Base-by-base conservation (phyloP, 1,140 invertebrate genomes). In the Octopus sinensis region DNA sequence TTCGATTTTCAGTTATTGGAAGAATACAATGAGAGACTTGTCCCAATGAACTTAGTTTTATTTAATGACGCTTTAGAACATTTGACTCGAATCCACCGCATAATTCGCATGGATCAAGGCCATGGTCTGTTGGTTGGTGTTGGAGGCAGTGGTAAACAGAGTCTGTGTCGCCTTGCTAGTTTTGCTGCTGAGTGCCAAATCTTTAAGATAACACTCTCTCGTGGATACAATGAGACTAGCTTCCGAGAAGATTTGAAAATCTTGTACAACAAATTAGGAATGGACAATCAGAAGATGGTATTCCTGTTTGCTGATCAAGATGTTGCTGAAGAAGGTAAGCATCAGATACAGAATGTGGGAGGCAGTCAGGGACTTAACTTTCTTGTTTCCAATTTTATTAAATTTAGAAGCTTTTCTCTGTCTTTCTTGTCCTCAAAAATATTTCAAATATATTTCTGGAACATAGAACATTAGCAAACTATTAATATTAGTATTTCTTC, bases 11-110 rank as follows among this genome's bases (percentile, higher is more conserved):
- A 95, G 94, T 96, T 98, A 83, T 89, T 97, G 52, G 95, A 95
- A 85, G 94, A 96, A 84, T 97, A 96, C 87, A 96, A 96, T 87
- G 95, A 96, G 79, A 92, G 83, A 80, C 78, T 91, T 83, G 89
- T 89, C 4, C 84, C 87, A 71, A 92, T 97, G 91, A 93, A 93
- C 17, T 92, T 97, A 80, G 95, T 98, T 0, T 90, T 98, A 4
- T 97, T 97, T 87, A 94, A 97, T 86, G 96, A 97, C 89, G 96
- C 95, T 54, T 89, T 97, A 53, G 95, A 97, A 85, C 96, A 97
- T 90, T 88, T 97, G 84, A 96, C 95, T 0, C 92, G 96, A 77
- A 93, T 96, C 3, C 95, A 97, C 85, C 93, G 96, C 80, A 93
- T 94, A 0, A 89, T 97, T 76, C 92, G 96, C 78, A 94, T 96